Evolutionary conservation across 2,797 vertebrate genomes (phyloP).

Genomic region (Micropoecilia bifurca): DNA sequence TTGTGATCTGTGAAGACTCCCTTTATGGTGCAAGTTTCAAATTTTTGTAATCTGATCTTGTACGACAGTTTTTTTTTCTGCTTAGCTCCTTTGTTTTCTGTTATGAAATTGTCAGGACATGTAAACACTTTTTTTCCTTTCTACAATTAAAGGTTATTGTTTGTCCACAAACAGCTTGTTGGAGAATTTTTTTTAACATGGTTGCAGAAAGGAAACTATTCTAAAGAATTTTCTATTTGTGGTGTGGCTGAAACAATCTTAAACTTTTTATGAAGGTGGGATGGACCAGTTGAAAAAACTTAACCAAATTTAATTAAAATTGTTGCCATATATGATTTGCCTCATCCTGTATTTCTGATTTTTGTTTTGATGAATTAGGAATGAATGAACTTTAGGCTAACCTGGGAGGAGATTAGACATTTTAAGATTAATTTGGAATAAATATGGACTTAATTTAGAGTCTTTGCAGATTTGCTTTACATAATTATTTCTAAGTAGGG

Average conservation of each 20-base stretch:
- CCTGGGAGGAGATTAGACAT: not conserved
- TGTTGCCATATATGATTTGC: not conserved
- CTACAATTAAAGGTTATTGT: slow-evolving; percentile 78
- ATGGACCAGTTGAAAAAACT: not conserved
- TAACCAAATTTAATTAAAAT: not conserved
- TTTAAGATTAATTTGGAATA: not conserved
- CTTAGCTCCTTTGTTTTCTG: slow-evolving; percentile 44
- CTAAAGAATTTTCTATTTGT: not conserved
- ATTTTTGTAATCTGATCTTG: slow-evolving; percentile 71
- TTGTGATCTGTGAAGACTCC: slow-evolving; percentile 78
- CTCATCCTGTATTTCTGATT: too few species aligned
- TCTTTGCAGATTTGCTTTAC: not conserved
- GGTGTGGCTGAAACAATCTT: not conserved
- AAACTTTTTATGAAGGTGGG: too few species aligned
- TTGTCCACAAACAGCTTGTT: slow-evolving; percentile 71
- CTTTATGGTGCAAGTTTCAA: slow-evolving; percentile 57
- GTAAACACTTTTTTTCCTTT: slow-evolving; percentile 67
- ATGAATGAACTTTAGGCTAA: not conserved
- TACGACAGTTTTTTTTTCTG: slow-evolving; percentile 50
- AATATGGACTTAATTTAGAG: not conserved
- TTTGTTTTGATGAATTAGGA: not conserved
- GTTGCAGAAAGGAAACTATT: slow-evolving; percentile 1
- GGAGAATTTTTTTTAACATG: not conserved
- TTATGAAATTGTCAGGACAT: slow-evolving; percentile 62
- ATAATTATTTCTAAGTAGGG: too few species aligned